Evolutionary conservation across 2,113 vertebrate genomes (phyloP), one percentile per base, ranked within the genome.

Genomic region (Aptenodytes forsteri): DNA sequence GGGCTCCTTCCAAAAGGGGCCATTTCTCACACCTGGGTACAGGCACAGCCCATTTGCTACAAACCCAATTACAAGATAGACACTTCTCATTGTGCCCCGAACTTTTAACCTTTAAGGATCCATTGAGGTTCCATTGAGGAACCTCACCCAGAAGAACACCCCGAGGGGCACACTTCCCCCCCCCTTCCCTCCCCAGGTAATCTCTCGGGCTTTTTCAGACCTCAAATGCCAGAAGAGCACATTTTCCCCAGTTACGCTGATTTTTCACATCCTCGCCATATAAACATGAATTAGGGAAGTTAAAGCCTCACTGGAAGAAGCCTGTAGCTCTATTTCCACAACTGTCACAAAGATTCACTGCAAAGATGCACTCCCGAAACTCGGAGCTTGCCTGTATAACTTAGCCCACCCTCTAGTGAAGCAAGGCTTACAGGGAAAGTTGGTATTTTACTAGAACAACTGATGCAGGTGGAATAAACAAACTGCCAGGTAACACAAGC

Each of bases 61-160:
- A 18, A 14, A 26, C 0, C 23, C 25, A 8, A 1, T 14, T 7
- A 11, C 30, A 22, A 16, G 20, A 8, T 3, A 13, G 0, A 6
- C 17, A 3, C 50, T 8, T 22, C 55, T 22, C 55, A 2, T 0
- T 2, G 1, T 5, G 23, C 32, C 42, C 62, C 18, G 0, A 34
- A 29, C 27, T 22, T 19, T 2, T 2, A 12, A 13, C 36, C 50
- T 49, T 42, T 42, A 42, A 42, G 42, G 42, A 42, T 42, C 13
- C 13, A 42, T 42, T 42, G 14, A 42, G 42, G 42, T 42, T 42
- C 14, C 42, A 15, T 15, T 42, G 6, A 42, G 42, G 11, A 61
- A 20, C 9, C 36, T 40, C 64, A 22, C 5, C 26, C 47, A 16
- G 8, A 50, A 58, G 4, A 34, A 4, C 36, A 9, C 6, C 21